Conservation (phyloP, 2,797 vertebrate species). For the Sphenopsis melanotis region DNA sequence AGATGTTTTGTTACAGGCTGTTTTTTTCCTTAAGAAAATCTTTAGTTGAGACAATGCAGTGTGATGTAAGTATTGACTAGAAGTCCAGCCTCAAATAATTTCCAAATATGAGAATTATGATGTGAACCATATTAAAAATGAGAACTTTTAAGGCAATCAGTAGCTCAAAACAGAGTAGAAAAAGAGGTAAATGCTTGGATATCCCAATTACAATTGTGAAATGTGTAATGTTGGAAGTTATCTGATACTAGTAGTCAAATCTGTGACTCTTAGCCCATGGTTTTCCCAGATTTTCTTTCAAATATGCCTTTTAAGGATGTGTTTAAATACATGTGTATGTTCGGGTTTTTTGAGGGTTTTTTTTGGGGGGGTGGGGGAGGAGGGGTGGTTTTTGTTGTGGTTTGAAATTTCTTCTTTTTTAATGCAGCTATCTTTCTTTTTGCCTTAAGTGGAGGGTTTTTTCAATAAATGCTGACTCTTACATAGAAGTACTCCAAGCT, state of each 20-base stretch:
- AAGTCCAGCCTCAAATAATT: not conserved
- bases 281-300: not conserved
- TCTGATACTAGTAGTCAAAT: not conserved
- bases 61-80: not conserved
- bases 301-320: not conserved
- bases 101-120: not conserved
- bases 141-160: not conserved
- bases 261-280: not conserved
- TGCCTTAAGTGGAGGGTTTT: not conserved
- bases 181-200: not conserved
- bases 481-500: not conserved
- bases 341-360: not conserved
- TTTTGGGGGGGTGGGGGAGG: accelerated
- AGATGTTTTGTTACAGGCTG: not conserved
- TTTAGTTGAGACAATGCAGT: not conserved
- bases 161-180: not conserved
- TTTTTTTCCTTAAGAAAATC: not conserved
- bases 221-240: not conserved
- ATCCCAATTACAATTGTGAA: not conserved
- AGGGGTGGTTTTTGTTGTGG: not conserved
- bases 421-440: not conserved
- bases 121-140: not conserved
- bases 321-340: not conserved
- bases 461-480: not conserved
- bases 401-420: not conserved